Evolutionary conservation across 1,140 invertebrate genomes (phyloP), one percentile per base, ranked within the genome.

Genomic region (Thrips palmi): DNA sequence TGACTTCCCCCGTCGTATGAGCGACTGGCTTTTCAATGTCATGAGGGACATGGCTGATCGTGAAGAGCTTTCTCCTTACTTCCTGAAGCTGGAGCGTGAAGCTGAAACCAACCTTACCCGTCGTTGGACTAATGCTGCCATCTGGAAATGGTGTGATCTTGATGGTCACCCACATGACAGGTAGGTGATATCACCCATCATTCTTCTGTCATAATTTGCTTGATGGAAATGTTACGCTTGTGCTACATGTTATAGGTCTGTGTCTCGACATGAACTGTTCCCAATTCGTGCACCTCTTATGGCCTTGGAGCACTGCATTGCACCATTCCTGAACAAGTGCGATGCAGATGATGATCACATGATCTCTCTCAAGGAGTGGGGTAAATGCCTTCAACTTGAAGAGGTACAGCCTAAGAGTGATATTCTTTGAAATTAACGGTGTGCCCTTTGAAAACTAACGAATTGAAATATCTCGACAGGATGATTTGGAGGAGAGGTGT

Each of bases 141-240:
- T 94, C 37, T 94, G 89, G 89, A 94, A 94, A 55, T 94, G 87
- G 80, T 93, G 88, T 53, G 88, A 94, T 54, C 64, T 94, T 30
- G 88, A 93, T 56, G 77, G 74, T 12, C 70, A 86, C 56, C 80
- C 83, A 40, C 80, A 84, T 48, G 84, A 91, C 59, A 69, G 71
- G 72, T 75, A 47, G 45, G 8, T 39, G n/a, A n/a, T n/a, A n/a
- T n/a, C n/a, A n/a, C n/a, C n/a, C n/a, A n/a, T n/a, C n/a, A n/a
- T n/a, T n/a, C n/a, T n/a, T n/a, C n/a, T n/a, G n/a, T 38, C 17
- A 33, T 36, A 28, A 32, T 30, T 32, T 31, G 21, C 19, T 21
- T 15, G 14, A 22, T 43, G 15, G n/a, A 8, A n/a, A n/a, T n/a
- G n/a, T n/a, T n/a, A n/a, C n/a, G 29, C 17, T 33, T 17, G n/a